phyloP scores from a whole-genome alignment of 2,888 invertebrate species.

The Teleogryllus oceanicus region DNA sequence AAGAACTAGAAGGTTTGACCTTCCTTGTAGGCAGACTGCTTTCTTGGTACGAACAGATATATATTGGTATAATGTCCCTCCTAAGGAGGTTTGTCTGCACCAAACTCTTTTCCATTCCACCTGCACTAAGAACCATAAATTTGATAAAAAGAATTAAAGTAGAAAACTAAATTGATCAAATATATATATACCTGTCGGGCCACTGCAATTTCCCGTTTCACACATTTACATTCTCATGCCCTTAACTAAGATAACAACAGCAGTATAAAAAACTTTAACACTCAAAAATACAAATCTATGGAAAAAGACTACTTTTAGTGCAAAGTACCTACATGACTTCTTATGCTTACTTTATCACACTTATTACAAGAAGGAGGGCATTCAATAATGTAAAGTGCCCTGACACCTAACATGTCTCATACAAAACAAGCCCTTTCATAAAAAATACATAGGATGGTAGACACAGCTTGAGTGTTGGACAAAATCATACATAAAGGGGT shows the following conservation, averaged over 20 bases:
- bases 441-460: slow-evolving; percentile 31
- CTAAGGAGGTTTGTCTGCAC: slow-evolving; percentile 32
- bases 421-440: slow-evolving; percentile 35
- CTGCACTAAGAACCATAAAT: slow-evolving; percentile 29
- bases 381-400: slow-evolving; percentile 35
- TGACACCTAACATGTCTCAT: slow-evolving; percentile 35
- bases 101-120: slow-evolving; percentile 30
- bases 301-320: slow-evolving; percentile 39
- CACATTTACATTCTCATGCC: slow-evolving; percentile 33
- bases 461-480: slow-evolving; percentile 28
- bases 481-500: slow-evolving; percentile 18
- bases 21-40: slow-evolving; percentile 23
- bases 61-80: slow-evolving; percentile 25
- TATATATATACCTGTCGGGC: slow-evolving; percentile 34
- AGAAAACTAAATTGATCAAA: slow-evolving; percentile 34
- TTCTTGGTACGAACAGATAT: background rate
- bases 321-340: slow-evolving; percentile 38
- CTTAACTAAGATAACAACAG: slow-evolving; percentile 39
- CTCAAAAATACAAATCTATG: slow-evolving; percentile 41
- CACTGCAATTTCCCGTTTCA: slow-evolving; percentile 34
- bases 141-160: slow-evolving; percentile 32
- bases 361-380: slow-evolving; percentile 38
- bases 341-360: slow-evolving; percentile 39
- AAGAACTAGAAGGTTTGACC: slow-evolving; percentile 33
- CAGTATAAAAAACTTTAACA: slow-evolving; percentile 40